Evolutionary conservation across 2,797 vertebrate species (phyloP).

Genomic region (Rhinatrema bivittatum): DNA sequence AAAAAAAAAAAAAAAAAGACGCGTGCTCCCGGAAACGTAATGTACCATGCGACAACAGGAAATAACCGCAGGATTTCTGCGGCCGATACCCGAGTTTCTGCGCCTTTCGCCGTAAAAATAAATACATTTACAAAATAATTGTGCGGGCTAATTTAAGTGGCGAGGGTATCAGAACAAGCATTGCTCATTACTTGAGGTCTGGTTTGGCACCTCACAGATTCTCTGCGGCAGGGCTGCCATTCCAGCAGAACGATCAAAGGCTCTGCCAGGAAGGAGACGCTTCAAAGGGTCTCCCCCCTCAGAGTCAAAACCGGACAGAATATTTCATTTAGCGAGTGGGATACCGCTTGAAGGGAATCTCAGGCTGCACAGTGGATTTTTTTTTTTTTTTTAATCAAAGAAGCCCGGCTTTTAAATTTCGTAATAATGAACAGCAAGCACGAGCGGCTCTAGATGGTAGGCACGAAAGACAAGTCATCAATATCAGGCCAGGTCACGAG

Average conservation of each 20-base stretch:
- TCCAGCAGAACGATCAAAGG: constrained; percentile 49
- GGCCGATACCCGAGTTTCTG: constrained; percentile 6
- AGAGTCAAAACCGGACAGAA: constrained; percentile 19
- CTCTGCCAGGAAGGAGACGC: constrained; percentile 36
- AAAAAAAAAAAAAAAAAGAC: constrained; percentile 16
- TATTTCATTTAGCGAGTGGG: no score
- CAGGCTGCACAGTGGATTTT: no score
- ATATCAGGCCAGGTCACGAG: no score
- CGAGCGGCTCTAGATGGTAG: no score
- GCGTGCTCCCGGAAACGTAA: not conserved
- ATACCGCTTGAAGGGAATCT: no score
- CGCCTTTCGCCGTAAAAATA: constrained; percentile 19
- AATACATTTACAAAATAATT: no score
- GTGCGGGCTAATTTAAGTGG: no score
- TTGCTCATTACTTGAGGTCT: constrained; percentile 32
- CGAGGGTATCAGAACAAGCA: constrained; percentile 6
- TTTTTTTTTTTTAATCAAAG: no score
- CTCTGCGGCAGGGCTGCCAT: constrained; percentile 44
- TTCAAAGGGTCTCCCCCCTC: constrained; percentile 26
- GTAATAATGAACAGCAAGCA: no score
- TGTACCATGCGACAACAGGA: no score
- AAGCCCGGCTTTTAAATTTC: no score
- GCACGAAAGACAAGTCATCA: no score
- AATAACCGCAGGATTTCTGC: constrained; percentile 8
- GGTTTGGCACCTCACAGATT: constrained; percentile 45